Conservation (phyloP, 1,140 invertebrate genomes). For the Dendroctonus valens region DNA sequence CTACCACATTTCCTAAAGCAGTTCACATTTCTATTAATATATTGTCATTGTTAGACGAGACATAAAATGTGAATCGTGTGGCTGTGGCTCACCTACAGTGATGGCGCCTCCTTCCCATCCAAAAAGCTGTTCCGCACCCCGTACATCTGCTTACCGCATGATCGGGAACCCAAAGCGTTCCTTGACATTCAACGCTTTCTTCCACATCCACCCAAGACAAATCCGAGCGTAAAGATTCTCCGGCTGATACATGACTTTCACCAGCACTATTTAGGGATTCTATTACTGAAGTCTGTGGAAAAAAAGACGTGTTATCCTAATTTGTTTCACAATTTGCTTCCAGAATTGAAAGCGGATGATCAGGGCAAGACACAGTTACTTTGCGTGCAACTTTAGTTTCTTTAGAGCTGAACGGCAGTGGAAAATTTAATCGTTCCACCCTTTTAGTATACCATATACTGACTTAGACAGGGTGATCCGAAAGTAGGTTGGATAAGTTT, state of each 20-base stretch:
- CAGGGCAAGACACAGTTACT: no score
- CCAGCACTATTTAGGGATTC: slow-evolving; percentile 62
- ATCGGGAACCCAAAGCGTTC: slow-evolving; percentile 80
- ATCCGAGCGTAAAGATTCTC: slow-evolving; percentile 67
- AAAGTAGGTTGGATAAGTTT: no score
- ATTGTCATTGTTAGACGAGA: not conserved
- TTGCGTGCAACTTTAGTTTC: not conserved
- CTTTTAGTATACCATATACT: no score
- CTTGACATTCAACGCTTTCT: slow-evolving; percentile 55
- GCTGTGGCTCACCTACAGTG: slow-evolving; percentile 69
- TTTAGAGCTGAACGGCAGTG: not conserved
- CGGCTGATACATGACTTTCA: slow-evolving; percentile 55
- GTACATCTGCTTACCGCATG: slow-evolving; percentile 79
- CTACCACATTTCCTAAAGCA: slow-evolving; percentile 74
- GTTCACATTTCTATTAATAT: not conserved
- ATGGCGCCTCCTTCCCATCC: slow-evolving; percentile 75
- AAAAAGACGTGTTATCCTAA: not conserved
- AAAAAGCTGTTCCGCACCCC: slow-evolving; percentile 76
- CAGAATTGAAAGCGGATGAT: no score
- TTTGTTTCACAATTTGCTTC: not conserved
- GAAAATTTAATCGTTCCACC: no score
- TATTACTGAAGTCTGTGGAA: slow-evolving; percentile 54
- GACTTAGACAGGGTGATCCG: no score
- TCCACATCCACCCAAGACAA: slow-evolving; percentile 81
- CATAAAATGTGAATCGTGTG: not conserved